These are phyloP conservation scores for Drosophila acutilabella DNA, from an alignment of 2,888 invertebrate species.

Conservation along the genomic window DNA sequence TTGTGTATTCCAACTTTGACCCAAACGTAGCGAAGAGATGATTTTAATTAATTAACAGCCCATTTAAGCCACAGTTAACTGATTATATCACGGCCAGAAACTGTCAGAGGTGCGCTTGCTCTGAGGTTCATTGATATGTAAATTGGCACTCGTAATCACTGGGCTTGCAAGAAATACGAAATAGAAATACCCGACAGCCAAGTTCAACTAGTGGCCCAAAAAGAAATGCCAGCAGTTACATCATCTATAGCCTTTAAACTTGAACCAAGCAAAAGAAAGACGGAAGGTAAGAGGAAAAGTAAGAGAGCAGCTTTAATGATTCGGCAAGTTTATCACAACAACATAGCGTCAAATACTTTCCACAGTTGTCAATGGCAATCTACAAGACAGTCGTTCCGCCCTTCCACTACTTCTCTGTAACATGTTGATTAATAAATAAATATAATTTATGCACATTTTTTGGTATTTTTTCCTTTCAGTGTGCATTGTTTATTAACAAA, in stretches of 20 bases:
- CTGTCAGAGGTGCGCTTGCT: slow-evolving; percentile 30
- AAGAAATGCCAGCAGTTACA: slow-evolving; percentile 68
- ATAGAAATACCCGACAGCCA: slow-evolving; percentile 36
- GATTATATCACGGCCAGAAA: slow-evolving; percentile 65
- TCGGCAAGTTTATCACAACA: slow-evolving; percentile 1
- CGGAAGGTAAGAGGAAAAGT: too few species aligned
- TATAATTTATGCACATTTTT: slow-evolving; percentile 63
- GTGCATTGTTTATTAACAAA: slow-evolving; percentile 43
- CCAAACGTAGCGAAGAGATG: slow-evolving; percentile 5
- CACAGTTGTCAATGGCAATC: slow-evolving; percentile 12
- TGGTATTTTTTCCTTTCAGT: slow-evolving; percentile 16
- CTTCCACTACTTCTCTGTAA: slow-evolving; percentile 3
- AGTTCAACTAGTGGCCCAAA: slow-evolving; percentile 60
- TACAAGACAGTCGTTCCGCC: not conserved
- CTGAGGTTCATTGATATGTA: slow-evolving; percentile 62
- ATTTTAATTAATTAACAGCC: slow-evolving; percentile 65
- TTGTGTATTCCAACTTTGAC: slow-evolving; percentile 39
- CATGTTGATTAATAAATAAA: slow-evolving; percentile 25
- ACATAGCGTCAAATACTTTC: slow-evolving; percentile 7
- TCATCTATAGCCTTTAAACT: slow-evolving; percentile 67
- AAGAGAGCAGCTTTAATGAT: not conserved
- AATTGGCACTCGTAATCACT: slow-evolving; percentile 56
- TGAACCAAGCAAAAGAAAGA: slow-evolving; percentile 43
- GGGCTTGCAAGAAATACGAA: slow-evolving; percentile 15
- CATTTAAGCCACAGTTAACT: slow-evolving; percentile 59